These are phyloP conservation scores for Dreissena polymorpha DNA, from an alignment of 1,140 invertebrate species.

Conservation along the genomic window DNA sequence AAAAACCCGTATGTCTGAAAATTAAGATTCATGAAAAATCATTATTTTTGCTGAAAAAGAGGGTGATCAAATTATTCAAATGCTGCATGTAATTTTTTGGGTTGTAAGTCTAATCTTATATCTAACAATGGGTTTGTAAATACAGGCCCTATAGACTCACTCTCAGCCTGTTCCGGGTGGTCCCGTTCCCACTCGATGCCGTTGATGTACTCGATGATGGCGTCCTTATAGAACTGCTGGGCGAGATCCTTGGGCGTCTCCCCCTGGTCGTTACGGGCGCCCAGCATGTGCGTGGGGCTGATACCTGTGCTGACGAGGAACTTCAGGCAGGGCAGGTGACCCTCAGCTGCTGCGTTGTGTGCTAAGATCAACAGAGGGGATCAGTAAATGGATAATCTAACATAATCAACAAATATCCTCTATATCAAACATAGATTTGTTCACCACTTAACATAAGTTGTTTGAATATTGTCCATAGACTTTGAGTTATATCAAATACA, in stretches of 20 bases:
- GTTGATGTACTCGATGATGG: constrained; percentile 78
- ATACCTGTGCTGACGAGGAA: constrained; percentile 76
- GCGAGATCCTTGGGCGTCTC: constrained; percentile 79
- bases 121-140: too few species aligned
- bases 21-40: too few species aligned
- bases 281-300: constrained; percentile 72
- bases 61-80: too few species aligned
- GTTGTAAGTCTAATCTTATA: too few species aligned
- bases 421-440: neutral
- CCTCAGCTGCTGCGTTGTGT: constrained; percentile 79
- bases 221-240: constrained; percentile 79
- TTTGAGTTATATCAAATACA: too few species aligned
- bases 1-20: too few species aligned
- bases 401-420: neutral
- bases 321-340: constrained; percentile 79
- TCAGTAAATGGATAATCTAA: neutral
- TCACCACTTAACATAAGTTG: too few species aligned
- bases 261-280: constrained; percentile 79
- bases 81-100: too few species aligned
- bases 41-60: too few species aligned
- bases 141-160: constrained; percentile 72
- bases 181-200: constrained; percentile 79
- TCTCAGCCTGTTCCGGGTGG: constrained; percentile 78
- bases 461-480: too few species aligned
- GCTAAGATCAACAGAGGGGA: constrained; percentile 67